Evolutionary conservation across 2,113 vertebrate genomes (phyloP).

Genomic region (Orientallactaga bullata): DNA sequence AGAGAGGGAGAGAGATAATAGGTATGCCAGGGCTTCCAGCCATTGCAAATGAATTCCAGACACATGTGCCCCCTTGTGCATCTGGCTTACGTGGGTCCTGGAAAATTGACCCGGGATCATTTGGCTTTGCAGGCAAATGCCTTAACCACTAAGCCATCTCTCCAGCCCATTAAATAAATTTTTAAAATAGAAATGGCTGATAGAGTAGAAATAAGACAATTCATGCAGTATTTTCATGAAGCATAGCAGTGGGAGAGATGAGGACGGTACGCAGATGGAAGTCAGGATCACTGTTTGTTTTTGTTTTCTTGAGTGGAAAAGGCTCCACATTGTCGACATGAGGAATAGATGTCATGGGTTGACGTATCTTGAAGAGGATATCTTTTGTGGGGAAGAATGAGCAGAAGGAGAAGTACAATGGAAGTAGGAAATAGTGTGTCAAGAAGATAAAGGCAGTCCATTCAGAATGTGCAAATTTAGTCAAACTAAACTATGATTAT

Average conservation of each 20-base stretch:
- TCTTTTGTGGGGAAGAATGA: conserved; percentile 56
- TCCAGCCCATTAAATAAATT: no score
- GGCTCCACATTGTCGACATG: not conserved
- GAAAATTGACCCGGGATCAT: no score
- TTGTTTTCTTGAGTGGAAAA: conserved; percentile 3
- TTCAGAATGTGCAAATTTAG: conserved; percentile 58
- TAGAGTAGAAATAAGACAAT: not conserved
- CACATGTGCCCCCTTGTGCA: no score
- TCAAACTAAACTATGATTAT: conserved; percentile 63
- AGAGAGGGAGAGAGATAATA: no score
- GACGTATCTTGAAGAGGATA: not conserved
- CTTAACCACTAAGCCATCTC: no score
- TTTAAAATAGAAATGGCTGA: not conserved
- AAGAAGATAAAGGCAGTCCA: conserved; percentile 62
- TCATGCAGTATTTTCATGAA: not conserved
- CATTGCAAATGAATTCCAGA: no score
- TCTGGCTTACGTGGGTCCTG: no score
- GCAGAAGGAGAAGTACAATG: not conserved
- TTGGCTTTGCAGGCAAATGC: no score
- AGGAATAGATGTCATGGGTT: not conserved
- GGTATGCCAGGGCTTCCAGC: no score
- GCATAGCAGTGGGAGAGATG: rapidly evolving
- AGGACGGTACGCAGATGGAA: no score
- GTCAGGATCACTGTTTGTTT: not conserved
- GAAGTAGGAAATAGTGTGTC: conserved; percentile 66